Base-by-base conservation (phyloP, 1,140 invertebrate species). In the Eciton burchellii region DNA sequence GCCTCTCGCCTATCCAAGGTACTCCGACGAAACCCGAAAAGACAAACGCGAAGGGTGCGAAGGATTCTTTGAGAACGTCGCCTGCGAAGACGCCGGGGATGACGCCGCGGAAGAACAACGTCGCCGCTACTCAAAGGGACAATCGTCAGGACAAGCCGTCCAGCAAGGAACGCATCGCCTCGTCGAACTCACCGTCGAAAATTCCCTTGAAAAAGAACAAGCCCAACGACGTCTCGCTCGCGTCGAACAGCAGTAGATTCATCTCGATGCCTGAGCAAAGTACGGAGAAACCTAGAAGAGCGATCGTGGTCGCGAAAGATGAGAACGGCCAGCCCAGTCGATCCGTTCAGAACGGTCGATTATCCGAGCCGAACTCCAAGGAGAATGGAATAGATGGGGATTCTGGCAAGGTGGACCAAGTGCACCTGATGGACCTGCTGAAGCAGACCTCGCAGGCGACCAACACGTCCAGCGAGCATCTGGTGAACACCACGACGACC, bases 401-500 rank as follows among this genome's bases (percentile, higher is more conserved):
- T 3, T 81, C 62, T 0, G 72, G n/a, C 21, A 73, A 63, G 12
- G 9, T 9, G 11, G 74, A 89, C 29, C 57, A 88, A 29, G 12
- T 26, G 12, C 89, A 89, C 29, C 71, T 94, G 3, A 81, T 89
- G 0, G 91, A 92, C 26, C 81, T 93, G 0, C 35, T 93, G 54
- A 93, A 93, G 56, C 85, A 91, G 90, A 70, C 87, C 77, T 0
- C 92, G 0, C 84, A 82, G 2, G 91, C 91, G 5, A 91, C 86
- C 5, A 92, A 92, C 9, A 93, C 93, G 0, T 92, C 90, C 1
- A 94, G 93, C 60, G 74, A 79, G 12, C 74, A 63, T 68, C 90
- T 94, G 9, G 93, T 94, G 11, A 94, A 90, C 41, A 93, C 93
- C 1, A 93, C 93, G 0, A 91, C 93, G 0, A 91, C 91, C 0